These are phyloP conservation scores for Leptinotarsa peninsularis DNA, from an alignment of 2,888 invertebrate species.

Conservation along the genomic window DNA sequence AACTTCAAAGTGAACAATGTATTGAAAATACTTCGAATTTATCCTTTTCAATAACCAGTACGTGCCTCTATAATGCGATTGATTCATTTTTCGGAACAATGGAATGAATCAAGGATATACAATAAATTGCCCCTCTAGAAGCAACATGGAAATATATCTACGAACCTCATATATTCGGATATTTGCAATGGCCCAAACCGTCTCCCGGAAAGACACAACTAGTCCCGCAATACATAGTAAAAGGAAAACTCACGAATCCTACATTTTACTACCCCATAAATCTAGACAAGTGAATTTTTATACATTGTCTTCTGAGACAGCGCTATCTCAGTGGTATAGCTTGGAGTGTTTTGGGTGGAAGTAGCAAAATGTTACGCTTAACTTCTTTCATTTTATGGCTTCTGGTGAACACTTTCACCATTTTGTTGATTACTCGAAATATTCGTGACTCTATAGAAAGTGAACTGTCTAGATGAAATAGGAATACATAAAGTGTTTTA, in stretches of 20 bases:
- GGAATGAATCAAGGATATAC: background rate
- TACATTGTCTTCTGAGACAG: conserved; percentile 50
- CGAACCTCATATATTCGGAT: conserved; percentile 16
- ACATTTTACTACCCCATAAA: conserved; percentile 55
- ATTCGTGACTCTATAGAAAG: no score
- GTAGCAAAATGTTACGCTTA: conserved; percentile 3
- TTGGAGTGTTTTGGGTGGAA: conserved; percentile 7
- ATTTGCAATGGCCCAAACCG: conserved; percentile 21
- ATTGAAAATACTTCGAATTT: background rate
- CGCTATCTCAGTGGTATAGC: background rate
- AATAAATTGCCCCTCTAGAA: background rate
- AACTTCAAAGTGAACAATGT: background rate
- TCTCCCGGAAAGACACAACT: conserved; percentile 30
- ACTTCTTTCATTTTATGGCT: conserved; percentile 11
- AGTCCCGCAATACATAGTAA: conserved; percentile 38
- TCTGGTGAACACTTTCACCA: conserved; percentile 4
- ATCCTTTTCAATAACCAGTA: background rate
- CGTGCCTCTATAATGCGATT: background rate
- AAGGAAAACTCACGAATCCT: conserved; percentile 35
- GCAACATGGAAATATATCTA: background rate
- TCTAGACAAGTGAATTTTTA: conserved; percentile 53
- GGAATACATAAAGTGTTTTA: no score
- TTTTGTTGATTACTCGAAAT: conserved; percentile 9
- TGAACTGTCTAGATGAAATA: no score
- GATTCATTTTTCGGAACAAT: background rate